Evolutionary conservation across 2,113 vertebrate genomes (phyloP).

Genomic region (Brachirus orientalis): DNA sequence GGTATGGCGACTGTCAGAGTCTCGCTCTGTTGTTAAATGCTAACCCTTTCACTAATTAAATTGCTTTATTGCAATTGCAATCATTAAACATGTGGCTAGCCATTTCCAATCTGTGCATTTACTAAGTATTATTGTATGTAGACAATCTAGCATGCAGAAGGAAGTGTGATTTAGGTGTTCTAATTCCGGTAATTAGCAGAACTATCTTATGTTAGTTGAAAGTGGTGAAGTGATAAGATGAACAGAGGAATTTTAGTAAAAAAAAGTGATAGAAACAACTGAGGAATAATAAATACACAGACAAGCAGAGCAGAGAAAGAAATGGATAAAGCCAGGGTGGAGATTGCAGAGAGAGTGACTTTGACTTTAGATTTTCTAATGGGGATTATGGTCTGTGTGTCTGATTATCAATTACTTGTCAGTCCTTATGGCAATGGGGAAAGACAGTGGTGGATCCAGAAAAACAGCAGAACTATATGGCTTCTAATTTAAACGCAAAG

Average conservation of each 20-base stretch:
- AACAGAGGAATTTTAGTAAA: too few species aligned
- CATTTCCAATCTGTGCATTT: conserved; percentile 18
- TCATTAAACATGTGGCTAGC: conserved; percentile 21
- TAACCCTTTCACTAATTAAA: conserved; percentile 24
- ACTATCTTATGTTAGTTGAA: background rate
- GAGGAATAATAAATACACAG: conserved; percentile 9
- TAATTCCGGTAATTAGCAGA: too few species aligned
- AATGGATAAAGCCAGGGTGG: conserved; percentile 11
- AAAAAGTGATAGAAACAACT: background rate
- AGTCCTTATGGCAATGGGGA: conserved; percentile 58
- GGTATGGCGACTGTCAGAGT: background rate
- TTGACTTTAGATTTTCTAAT: conserved; percentile 75
- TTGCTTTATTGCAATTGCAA: conserved; percentile 13
- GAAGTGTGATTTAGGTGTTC: conserved; percentile 4
- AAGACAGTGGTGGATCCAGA: conserved; percentile 41
- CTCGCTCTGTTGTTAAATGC: conserved; percentile 1
- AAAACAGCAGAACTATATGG: conserved; percentile 15
- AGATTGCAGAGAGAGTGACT: conserved; percentile 68
- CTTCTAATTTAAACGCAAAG: too few species aligned
- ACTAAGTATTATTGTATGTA: conserved; percentile 8
- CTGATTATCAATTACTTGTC: conserved; percentile 35
- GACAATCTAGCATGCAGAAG: conserved; percentile 12
- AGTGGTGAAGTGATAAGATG: conserved; percentile 11
- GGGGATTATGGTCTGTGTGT: conserved; percentile 75
- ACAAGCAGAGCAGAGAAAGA: background rate